Evolutionary conservation across 2,888 invertebrate genomes (phyloP).

Genomic region (Apotomis capreana): DNA sequence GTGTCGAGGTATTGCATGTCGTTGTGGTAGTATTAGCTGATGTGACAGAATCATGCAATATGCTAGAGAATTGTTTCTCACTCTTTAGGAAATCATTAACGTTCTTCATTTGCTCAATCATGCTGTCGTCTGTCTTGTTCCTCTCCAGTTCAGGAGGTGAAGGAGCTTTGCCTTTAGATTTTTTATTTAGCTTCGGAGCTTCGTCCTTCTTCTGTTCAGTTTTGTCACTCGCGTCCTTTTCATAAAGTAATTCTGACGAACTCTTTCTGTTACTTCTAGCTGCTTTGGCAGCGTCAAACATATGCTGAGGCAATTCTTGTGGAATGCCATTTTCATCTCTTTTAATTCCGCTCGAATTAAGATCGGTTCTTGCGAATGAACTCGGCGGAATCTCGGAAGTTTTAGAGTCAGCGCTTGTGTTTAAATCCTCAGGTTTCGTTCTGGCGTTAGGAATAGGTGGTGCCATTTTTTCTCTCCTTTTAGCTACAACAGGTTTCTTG

Average conservation of each 20-base stretch:
- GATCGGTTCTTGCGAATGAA: conserved; percentile 72
- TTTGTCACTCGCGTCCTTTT: conserved; percentile 59
- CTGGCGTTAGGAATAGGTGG: conserved; percentile 79
- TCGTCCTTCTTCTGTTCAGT: conserved; percentile 67
- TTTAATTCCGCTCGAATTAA: conserved; percentile 84
- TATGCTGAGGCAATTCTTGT: conserved; percentile 87
- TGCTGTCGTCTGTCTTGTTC: conserved; percentile 79
- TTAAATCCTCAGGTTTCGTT: conserved; percentile 69
- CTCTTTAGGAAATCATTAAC: conserved; percentile 72
- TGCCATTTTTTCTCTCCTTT: conserved; percentile 77
- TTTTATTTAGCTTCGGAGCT: conserved; percentile 76
- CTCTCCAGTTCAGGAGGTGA: conserved; percentile 85
- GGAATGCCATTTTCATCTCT: conserved; percentile 85
- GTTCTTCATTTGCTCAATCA: conserved; percentile 72
- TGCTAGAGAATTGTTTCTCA: conserved; percentile 74
- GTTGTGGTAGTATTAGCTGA: conserved; percentile 55
- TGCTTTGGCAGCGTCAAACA: conserved; percentile 88
- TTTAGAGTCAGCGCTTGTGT: conserved; percentile 63
- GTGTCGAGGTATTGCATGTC: conserved; percentile 78
- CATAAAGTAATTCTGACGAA: conserved; percentile 64
- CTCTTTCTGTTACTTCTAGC: conserved; percentile 87
- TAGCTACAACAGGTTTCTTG: conserved; percentile 81
- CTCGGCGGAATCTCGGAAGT: conserved; percentile 63
- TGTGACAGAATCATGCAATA: conserved; percentile 60
- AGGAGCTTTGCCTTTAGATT: conserved; percentile 89